These are phyloP conservation scores for Lithophane semibrunnea DNA, from an alignment of 2,888 invertebrate genomes.

Conservation along the genomic window DNA sequence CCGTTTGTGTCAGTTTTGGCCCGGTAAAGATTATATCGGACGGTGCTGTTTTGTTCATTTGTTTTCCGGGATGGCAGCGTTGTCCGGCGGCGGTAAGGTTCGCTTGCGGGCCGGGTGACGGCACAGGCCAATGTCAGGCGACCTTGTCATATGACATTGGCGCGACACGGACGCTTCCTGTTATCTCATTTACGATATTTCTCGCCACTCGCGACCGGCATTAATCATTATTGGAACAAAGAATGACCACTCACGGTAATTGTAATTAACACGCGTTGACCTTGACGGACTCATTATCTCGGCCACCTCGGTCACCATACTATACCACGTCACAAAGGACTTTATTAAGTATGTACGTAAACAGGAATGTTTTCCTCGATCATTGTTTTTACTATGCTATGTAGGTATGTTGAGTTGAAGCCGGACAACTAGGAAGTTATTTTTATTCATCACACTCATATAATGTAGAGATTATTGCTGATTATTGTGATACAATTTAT, in stretches of 20 bases:
- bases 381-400: conserved; percentile 82
- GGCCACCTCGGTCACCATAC: conserved; percentile 80
- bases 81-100: conserved; percentile 13
- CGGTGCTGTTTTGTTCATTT: neutral
- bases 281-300: conserved; percentile 78
- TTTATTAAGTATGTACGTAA: conserved; percentile 78
- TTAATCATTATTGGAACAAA: conserved; percentile 90
- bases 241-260: conserved; percentile 90
- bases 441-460: conserved; percentile 56
- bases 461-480: conserved; percentile 45
- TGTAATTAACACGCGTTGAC: conserved; percentile 88
- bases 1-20: neutral
- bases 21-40: neutral
- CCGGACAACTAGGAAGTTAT: conserved; percentile 76
- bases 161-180: conserved; percentile 87
- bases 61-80: neutral
- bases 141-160: conserved; percentile 87
- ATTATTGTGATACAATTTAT: conserved; percentile 29
- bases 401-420: conserved; percentile 66
- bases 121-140: conserved; percentile 66
- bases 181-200: conserved; percentile 88
- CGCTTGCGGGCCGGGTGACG: conserved; percentile 55
- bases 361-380: conserved; percentile 85
- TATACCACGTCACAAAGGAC: conserved; percentile 84
- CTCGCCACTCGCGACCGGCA: conserved; percentile 85